Evolutionary conservation across 1,140 invertebrate genomes (phyloP).

Genomic region (Micrasema minimum): DNA sequence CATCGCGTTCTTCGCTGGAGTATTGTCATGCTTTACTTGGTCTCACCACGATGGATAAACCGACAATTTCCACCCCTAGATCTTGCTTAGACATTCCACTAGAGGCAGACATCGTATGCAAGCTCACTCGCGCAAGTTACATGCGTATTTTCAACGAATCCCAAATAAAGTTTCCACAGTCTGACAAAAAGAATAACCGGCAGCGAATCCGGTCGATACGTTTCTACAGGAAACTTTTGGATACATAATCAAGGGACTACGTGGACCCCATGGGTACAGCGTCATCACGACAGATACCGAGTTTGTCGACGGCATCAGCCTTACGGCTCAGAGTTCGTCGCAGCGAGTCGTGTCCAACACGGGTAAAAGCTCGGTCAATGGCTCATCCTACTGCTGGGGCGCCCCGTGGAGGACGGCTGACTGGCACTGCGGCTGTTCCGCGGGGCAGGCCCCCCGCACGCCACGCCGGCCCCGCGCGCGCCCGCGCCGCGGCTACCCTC

Average conservation of each 20-base stretch:
- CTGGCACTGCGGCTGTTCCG: constrained; percentile 86
- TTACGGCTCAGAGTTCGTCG: constrained; percentile 65
- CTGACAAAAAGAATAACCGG: constrained; percentile 56
- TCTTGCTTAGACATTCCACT: constrained; percentile 42
- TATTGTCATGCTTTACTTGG: constrained; percentile 36
- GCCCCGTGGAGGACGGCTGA: constrained; percentile 90
- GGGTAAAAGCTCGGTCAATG: constrained; percentile 89
- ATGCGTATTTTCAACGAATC: constrained; percentile 34
- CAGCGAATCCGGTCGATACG: constrained; percentile 62
- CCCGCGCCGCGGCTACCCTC: constrained; percentile 51
- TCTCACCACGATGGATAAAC: background rate
- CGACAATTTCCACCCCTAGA: constrained; percentile 9
- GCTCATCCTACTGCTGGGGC: constrained; percentile 87
- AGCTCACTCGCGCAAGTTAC: constrained; percentile 33
- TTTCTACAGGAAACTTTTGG: constrained; percentile 72
- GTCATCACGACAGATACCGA: constrained; percentile 69
- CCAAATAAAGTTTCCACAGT: constrained; percentile 25
- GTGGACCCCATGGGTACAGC: constrained; percentile 82
- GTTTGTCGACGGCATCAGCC: constrained; percentile 68
- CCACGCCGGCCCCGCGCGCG: constrained; percentile 58
- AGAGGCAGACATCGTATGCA: constrained; percentile 28
- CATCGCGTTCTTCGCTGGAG: constrained; percentile 29
- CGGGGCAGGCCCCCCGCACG: constrained; percentile 70
- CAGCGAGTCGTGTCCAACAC: constrained; percentile 71
- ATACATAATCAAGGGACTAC: constrained; percentile 81